Evolutionary conservation across 2,113 vertebrate species (phyloP).

Genomic region (Benitochromis conjunctus): DNA sequence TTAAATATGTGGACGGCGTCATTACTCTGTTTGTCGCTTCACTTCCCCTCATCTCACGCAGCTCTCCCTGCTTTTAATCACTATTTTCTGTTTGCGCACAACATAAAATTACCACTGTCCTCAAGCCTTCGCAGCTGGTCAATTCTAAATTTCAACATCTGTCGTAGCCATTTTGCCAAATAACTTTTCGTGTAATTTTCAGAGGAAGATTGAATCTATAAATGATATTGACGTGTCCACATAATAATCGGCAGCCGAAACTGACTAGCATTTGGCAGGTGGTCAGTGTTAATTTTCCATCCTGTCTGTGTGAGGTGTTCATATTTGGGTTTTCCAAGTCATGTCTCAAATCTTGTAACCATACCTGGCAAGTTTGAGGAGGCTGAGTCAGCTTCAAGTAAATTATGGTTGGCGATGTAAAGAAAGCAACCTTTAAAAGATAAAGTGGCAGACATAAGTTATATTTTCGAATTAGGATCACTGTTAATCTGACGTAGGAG

Average conservation of each 20-base stretch:
- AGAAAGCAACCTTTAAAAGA: not conserved
- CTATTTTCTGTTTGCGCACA: not conserved
- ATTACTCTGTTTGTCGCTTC: not conserved
- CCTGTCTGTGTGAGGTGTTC: not conserved
- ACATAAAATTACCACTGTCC: constrained; percentile 10
- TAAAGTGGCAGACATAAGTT: not conserved
- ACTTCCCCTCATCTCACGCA: constrained; percentile 11
- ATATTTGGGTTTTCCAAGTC: not conserved
- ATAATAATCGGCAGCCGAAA: not conserved
- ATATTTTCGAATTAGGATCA: not conserved
- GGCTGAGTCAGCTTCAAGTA: not conserved
- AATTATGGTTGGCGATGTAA: not conserved
- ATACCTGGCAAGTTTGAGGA: constrained; percentile 3
- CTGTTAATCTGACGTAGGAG: not conserved
- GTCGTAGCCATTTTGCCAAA: not conserved
- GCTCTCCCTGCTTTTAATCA: constrained; percentile 15
- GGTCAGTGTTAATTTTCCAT: constrained; percentile 20
- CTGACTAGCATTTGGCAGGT: constrained; percentile 6
- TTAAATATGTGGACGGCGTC: constrained; percentile 20
- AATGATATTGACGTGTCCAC: not conserved
- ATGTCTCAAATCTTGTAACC: not conserved
- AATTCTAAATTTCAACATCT: not conserved
- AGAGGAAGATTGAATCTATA: not conserved
- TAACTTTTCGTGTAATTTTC: not conserved
- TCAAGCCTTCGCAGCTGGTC: constrained; percentile 7